Evolutionary conservation across 2,888 invertebrate genomes (phyloP), one percentile per base, ranked within the genome.

Genomic region (Dicranocentrus wangi): DNA sequence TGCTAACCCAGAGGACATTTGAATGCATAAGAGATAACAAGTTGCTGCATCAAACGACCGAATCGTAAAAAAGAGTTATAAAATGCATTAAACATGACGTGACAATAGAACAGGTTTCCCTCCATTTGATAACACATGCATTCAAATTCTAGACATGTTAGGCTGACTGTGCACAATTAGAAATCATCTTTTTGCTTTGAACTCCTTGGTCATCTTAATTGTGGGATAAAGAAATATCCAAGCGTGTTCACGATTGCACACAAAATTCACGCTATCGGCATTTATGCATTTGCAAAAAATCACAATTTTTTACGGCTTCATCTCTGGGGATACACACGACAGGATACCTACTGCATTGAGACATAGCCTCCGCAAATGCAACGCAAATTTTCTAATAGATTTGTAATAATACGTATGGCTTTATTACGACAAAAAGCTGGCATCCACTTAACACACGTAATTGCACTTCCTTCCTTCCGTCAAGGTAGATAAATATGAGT

Each of bases 401-500:
- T 70, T 10, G 32, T 70, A 70, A 70, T 70, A 70, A 42, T 17
- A 51, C 53, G 21, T 70, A 70, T 70, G 42, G 23, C 69, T 70
- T 55, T 58, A 70, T 70, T 70, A 70, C 55, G 19, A 7, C 15
- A 28, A 25, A 68, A 53, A 21, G 42, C 58, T 47, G 47, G 43
- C 60, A 71, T 71, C 17, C 60, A 60, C 17, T 43, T 47, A 71
- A 7, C 70, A 43, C 43, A n/a, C n/a, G 28, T 63, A 73, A 73
- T 51, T 39, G 27, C 10, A 68, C 42, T 73, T 73, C 72, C 72
- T 73, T 73, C 71, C 61, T 72, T 72, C 63, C 63, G 23, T 27
- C 19, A 51, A 5, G 5, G n/a, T 19, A 51, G 51, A 39, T 5
- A 39, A 39, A n/a, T n/a, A n/a, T n/a, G n/a, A n/a, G n/a, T n/a